Base-by-base conservation (phyloP, 64 coral and sea anemone species). In the Stylophora pistillata region DNA sequence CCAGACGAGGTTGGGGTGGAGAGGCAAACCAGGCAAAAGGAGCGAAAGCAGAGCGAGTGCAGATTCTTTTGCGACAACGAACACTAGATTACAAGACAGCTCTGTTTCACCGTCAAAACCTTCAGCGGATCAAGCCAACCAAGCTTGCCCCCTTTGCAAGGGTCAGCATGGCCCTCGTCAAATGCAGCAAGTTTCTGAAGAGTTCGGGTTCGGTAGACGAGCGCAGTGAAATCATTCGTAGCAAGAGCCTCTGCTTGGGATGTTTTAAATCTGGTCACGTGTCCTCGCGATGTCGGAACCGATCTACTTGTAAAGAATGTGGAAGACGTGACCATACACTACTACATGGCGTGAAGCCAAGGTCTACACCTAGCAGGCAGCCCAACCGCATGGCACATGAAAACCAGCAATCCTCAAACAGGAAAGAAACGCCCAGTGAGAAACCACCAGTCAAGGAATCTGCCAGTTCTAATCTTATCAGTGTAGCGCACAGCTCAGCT, bases 261-360 rank as follows among this genome's bases (percentile, higher is more conserved):
- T 89, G 88, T 56, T 69, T 81, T 32, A 89, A 89, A 33, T 63
- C 76, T 55, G 76, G 76, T 23, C 88, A 89, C 65, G 18, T 89
- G 41, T 78, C 88, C 18, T 89, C 88, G 21, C 33, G 65, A 55
- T 89, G 77, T 74, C 76, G 74, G 23, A 80, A 70, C 20, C 58
- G 77, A 73, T 55, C 78, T 12, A 53, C 55, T 70, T 89, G 87
- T 20, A 61, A 47, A 0, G 77, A 89, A 55, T 82, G 88, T 70
- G 88, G 88, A 71, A 89, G 68, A 81, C 32, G 15, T 56, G 62
- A 89, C 64, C 88, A 89, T 47, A 89, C 88, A 29, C 14, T 30
- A 13, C 25, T 61, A 6, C 86, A 87, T 31, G 63, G 61, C 23
- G 63, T 26, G 23, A 85, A 33, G 71, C 31, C 52, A 17, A 78